Evolutionary conservation across 2,888 invertebrate species (phyloP).

Genomic region (Heliconius cydno): DNA sequence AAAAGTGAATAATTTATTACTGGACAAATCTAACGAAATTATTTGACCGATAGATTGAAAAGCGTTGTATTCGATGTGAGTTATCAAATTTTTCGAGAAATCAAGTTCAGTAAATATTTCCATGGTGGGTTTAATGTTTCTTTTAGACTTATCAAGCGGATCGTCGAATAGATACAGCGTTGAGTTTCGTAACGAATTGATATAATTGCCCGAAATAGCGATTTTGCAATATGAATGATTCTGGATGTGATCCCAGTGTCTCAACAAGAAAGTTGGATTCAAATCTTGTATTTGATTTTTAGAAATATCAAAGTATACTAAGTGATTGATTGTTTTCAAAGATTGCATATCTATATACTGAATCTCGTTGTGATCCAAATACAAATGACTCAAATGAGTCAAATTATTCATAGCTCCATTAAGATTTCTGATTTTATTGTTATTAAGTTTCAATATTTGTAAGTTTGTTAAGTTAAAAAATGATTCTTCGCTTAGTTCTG

Average conservation of each 20-base stretch:
- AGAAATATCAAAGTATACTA: conserved; percentile 74
- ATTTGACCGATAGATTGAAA: conserved; percentile 65
- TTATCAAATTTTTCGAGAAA: conserved; percentile 68
- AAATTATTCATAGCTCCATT: conserved; percentile 73
- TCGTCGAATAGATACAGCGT: conserved; percentile 55
- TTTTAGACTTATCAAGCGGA: conserved; percentile 46
- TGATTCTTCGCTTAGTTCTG: conserved; percentile 64
- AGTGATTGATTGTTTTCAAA: conserved; percentile 66
- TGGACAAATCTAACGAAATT: conserved; percentile 65
- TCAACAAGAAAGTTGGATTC: conserved; percentile 63
- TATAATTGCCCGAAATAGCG: conserved; percentile 65
- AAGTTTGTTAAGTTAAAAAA: conserved; percentile 67
- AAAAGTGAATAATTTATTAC: conserved; percentile 64
- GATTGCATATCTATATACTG: conserved; percentile 65
- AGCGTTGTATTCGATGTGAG: conserved; percentile 65
- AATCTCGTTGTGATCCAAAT: conserved; percentile 65
- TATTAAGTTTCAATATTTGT: conserved; percentile 61
- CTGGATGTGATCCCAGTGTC: conserved; percentile 70
- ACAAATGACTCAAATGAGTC: conserved; percentile 65
- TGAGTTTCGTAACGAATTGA: conserved; percentile 63
- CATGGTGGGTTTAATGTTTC: conserved; percentile 41
- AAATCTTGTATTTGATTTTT: conserved; percentile 63
- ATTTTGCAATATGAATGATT: conserved; percentile 67
- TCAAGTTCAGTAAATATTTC: conserved; percentile 67
- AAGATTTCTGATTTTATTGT: conserved; percentile 68